phyloP scores from a whole-genome alignment of 2,113 vertebrate species.

The Noctilio leporinus region DNA sequence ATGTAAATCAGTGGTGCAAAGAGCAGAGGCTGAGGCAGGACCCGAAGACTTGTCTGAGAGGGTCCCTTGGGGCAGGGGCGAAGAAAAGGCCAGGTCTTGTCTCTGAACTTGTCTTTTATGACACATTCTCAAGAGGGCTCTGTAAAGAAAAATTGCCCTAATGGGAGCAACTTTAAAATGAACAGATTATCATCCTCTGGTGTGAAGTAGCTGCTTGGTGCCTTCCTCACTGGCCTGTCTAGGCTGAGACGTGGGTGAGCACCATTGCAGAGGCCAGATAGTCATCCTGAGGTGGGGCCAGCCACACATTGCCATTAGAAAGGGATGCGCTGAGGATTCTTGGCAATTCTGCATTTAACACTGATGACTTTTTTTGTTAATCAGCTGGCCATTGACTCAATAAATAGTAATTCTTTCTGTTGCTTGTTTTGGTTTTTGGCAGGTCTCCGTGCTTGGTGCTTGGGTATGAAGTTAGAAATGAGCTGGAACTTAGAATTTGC shows the following conservation, averaged over 20 bases:
- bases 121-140: not conserved
- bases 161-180: not conserved
- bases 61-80: fast-evolving
- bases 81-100: no score
- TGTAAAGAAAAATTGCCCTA: not conserved
- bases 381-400: not conserved
- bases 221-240: not conserved
- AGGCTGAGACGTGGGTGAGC: no score
- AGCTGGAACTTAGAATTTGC: not conserved
- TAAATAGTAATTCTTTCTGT: not conserved
- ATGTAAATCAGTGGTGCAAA: not conserved
- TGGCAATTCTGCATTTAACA: not conserved
- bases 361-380: not conserved
- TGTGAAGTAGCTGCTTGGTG: not conserved
- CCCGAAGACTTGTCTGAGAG: not conserved
- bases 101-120: not conserved
- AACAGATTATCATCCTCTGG: not conserved
- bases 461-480: not conserved
- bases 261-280: not conserved
- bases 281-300: not conserved
- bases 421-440: not conserved
- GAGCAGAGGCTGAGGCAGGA: not conserved
- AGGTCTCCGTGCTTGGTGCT: not conserved
- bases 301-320: no score
- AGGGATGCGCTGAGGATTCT: not conserved